Base-by-base conservation (phyloP, 1,140 invertebrate species). In the Drosophila auraria region DNA sequence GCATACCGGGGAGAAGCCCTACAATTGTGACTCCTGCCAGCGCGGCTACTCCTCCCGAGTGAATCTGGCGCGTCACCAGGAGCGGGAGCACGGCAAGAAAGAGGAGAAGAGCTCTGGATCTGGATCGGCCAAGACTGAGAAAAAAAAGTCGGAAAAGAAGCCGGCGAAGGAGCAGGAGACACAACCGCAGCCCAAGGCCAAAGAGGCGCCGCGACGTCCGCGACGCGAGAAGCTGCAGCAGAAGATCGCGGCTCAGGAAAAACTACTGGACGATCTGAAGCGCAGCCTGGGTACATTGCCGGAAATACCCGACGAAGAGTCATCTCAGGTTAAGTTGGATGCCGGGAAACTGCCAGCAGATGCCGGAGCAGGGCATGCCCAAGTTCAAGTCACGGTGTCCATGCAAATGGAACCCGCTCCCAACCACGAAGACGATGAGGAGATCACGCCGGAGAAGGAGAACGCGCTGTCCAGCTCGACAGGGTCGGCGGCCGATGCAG, bases 1-100 rank as follows among this genome's bases (percentile, higher is more conserved):
- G 1, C 95, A 95, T 83, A 96, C 95, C 2, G 95, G 95, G 9
- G 91, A 92, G 40, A 92, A 91, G 65, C 91, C 91, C 2, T 92
- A 76, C n/a, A 89, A 54, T 38, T 92, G 91, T 62, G 77, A 66
- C 17, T 50, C 65, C 14, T 92, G 91, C n/a, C 56, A 80, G 15
- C 83, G 91, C 15, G 83, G 87, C 17, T 92, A 91, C 33, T 92
- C 91, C 2, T 92, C 91, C 3, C 77, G 83, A 7, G 86, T 91
- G 1, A 89, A 92, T 76, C 57, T 92, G 27, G 73, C 89, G 11
- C 70, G 83, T 1, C 91, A 92, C 45, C 87, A 91, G 58, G 76
- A 87, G 69, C 83, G 89, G 7, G 89, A 91, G 25, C 91, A 92
- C 49, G 70, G 72, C 4, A 62, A 62, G 9, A 25, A 9, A 9